Conservation (phyloP, 2,888 invertebrate genomes). For the Fragum whitleyi region DNA sequence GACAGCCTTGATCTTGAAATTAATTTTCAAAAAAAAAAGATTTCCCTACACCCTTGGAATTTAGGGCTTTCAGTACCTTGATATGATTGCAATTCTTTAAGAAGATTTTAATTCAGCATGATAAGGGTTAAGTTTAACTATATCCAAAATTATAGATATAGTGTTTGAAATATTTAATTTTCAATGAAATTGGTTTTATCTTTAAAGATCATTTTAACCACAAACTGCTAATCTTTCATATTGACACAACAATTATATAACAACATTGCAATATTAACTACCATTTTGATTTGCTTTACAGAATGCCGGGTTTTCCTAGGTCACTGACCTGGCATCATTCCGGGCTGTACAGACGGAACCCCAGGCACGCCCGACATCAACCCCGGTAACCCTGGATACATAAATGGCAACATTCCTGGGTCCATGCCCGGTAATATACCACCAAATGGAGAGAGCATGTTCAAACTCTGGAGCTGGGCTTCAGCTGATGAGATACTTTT, state of each 20-base stretch:
- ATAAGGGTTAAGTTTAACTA: too few species aligned
- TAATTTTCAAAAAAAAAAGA: too few species aligned
- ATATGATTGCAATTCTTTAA: too few species aligned
- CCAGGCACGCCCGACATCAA: slow-evolving; percentile 84
- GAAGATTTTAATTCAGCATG: too few species aligned
- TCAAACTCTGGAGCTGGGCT: slow-evolving; percentile 49
- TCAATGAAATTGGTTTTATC: too few species aligned
- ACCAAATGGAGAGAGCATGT: slow-evolving; percentile 80
- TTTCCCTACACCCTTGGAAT: too few species aligned
- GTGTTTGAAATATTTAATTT: too few species aligned
- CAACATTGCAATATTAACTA: slow-evolving; percentile 11
- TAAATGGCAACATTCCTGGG: slow-evolving; percentile 84
- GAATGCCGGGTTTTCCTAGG: slow-evolving; percentile 3
- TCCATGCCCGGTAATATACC: slow-evolving; percentile 79
- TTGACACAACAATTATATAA: slow-evolving; percentile 9
- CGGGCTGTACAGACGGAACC: slow-evolving; percentile 87
- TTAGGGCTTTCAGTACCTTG: too few species aligned
- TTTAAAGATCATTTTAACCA: too few species aligned
- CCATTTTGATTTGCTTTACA: slow-evolving; percentile 16
- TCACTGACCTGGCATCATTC: slow-evolving; percentile 81
- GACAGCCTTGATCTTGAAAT: too few species aligned
- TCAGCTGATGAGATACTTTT: slow-evolving; percentile 31
- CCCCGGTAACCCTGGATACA: slow-evolving; percentile 85
- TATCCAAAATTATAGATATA: too few species aligned
- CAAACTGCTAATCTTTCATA: neutral